Evolutionary conservation across 1,140 invertebrate genomes (phyloP).

Genomic region (Drosophila pandora): DNA sequence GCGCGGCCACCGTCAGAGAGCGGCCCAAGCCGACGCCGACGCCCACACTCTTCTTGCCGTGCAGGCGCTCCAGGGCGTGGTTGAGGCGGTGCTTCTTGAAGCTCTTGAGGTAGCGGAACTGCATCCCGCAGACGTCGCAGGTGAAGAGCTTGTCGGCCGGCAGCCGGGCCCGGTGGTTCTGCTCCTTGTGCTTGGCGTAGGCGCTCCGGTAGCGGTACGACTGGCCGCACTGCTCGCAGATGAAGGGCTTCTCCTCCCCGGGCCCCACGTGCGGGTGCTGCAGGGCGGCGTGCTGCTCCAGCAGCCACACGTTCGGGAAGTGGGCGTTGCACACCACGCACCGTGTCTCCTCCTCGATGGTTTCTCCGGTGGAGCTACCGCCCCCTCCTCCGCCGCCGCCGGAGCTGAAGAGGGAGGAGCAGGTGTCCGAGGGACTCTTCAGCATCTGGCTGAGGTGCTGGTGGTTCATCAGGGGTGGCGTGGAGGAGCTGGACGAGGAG

Average conservation of each 20-base stretch:
- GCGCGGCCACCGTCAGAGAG: slow-evolving; percentile 16
- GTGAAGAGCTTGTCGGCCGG: slow-evolving; percentile 95
- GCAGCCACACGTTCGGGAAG: slow-evolving; percentile 91
- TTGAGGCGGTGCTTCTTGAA: slow-evolving; percentile 95
- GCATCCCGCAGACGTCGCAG: slow-evolving; percentile 95
- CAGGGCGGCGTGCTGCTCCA: slow-evolving; percentile 91
- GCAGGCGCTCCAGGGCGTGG: slow-evolving; percentile 91
- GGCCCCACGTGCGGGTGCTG: slow-evolving; percentile 88
- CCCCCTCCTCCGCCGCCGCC: background rate
- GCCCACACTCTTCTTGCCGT: slow-evolving; percentile 85
- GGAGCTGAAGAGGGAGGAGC: slow-evolving; percentile 75
- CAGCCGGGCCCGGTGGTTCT: slow-evolving; percentile 92
- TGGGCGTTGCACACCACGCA: slow-evolving; percentile 92
- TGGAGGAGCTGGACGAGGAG: slow-evolving; percentile 82
- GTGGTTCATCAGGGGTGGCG: slow-evolving; percentile 74
- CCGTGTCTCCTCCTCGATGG: slow-evolving; percentile 83
- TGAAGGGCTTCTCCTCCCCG: slow-evolving; percentile 93
- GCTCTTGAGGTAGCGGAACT: slow-evolving; percentile 94
- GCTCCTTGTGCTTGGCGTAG: slow-evolving; percentile 94
- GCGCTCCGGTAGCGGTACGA: slow-evolving; percentile 94
- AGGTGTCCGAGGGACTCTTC: slow-evolving; percentile 80
- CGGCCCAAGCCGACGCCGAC: slow-evolving; percentile 31
- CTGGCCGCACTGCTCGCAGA: slow-evolving; percentile 95
- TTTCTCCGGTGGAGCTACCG: slow-evolving; percentile 32
- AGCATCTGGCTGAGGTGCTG: slow-evolving; percentile 76